Conservation (phyloP, 2,888 invertebrate species). For the Ephialtes manifestator region DNA sequence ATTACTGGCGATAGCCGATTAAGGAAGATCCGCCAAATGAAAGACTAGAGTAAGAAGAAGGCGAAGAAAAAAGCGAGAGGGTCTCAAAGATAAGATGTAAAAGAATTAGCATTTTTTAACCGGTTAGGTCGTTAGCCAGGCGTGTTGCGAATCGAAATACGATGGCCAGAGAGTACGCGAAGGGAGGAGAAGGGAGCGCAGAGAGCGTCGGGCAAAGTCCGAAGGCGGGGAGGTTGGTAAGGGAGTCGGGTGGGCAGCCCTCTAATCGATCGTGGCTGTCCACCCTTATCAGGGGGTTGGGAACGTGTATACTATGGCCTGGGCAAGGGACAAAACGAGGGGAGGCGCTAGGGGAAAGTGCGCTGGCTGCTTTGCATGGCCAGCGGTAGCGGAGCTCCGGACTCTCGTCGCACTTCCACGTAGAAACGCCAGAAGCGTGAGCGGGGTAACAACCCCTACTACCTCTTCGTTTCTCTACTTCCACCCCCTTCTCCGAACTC, state of each 20-base stretch:
- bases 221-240: constrained; percentile 67
- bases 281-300: constrained; percentile 86
- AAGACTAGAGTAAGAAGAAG: not conserved
- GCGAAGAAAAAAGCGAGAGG: not conserved
- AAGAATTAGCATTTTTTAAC: constrained; percentile 70
- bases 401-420: constrained; percentile 61
- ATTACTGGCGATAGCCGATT: constrained; percentile 31
- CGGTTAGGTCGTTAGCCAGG: constrained; percentile 77
- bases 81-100: not conserved
- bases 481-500: constrained; percentile 49
- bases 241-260: constrained; percentile 80
- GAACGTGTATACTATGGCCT: constrained; percentile 61
- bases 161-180: constrained; percentile 69
- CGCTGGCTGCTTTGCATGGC: constrained; percentile 73
- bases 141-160: constrained; percentile 80
- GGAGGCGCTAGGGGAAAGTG: constrained; percentile 53
- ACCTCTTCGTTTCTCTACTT: constrained; percentile 54
- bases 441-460: constrained; percentile 52
- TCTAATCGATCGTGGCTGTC: constrained; percentile 86
- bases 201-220: constrained; percentile 75
- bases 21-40: not conserved
- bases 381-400: constrained; percentile 70
- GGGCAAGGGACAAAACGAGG: constrained; percentile 35
- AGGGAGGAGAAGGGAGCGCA: constrained; percentile 59
- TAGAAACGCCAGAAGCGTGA: constrained; percentile 45